Base-by-base conservation (phyloP, 2,797 vertebrate genomes). In the Cottoperca gobio region DNA sequence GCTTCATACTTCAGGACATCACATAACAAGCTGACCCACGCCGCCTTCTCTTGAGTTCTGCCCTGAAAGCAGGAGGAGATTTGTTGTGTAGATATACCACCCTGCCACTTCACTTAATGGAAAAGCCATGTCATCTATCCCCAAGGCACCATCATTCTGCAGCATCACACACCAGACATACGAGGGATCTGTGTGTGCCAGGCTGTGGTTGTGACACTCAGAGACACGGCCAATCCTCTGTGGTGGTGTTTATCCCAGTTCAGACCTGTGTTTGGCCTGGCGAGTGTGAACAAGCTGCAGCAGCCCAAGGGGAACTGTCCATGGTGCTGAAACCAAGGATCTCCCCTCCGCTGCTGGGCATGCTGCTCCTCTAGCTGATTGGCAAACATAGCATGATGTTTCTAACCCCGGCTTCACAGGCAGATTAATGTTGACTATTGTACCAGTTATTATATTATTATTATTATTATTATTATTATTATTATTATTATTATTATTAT, bases 301-400 rank as follows among this genome's bases (percentile, higher is more conserved):
- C 52, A n/a, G 78, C 84, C 73, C 59, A 0, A 6, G 5, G 76
- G 84, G 91, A 91, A 70, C 89, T 91, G 88, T 89, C 91, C 73
- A 0, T 11, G 76, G 91, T 88, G 68, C 90, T 90, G 85, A 90
- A 91, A 87, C 53, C 73, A 19, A 28, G 0, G 31, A 37, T 53
- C 49, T 28, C 40, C 49, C 3, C 48, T 48, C 48, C 5, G 3
- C 77, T 50, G 58, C 54, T 28, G 70, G 24, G 71, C 58, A 33
- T 11, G n/a, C 37, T 26, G 55, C 35, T 17, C 19, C 64, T 40
- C 19, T 0, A 14, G 10, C 50, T 39, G 28, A 60, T 82, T 13
- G 35, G 19, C 40, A 10, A 24, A 12, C 24, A 28, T 2, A 43
- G 5, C 43, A 4, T 23, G 6, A 11, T 31, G 40, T 13, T 28